phyloP scores from a whole-genome alignment of 2,797 vertebrate species.

The Loriculus beryllinus region DNA sequence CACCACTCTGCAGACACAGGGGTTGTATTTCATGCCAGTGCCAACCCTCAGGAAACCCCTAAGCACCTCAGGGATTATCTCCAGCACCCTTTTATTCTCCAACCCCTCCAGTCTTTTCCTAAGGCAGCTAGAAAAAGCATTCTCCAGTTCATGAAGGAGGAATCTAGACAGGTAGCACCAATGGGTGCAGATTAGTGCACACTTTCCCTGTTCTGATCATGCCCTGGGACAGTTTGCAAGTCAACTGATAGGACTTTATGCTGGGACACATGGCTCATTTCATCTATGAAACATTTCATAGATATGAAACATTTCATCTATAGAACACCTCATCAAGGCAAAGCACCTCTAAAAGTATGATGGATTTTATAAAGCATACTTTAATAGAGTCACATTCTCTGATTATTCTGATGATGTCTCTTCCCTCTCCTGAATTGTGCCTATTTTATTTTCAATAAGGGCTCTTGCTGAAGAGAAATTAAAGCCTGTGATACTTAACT shows the following conservation, averaged over 20 bases:
- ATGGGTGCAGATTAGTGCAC: rapidly evolving
- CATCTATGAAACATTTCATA: too few relatives aligned
- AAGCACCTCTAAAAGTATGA: not conserved
- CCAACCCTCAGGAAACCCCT: rapidly evolving
- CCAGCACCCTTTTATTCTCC: not conserved
- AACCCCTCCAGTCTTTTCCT: not conserved
- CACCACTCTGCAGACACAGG: not conserved
- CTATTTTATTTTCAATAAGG: not conserved
- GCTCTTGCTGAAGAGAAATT: not conserved
- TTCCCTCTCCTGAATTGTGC: not conserved
- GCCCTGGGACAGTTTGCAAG: too few relatives aligned
- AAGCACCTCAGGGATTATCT: not conserved
- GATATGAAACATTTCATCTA: too few relatives aligned
- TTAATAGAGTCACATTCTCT: not conserved
- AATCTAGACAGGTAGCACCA: too few relatives aligned
- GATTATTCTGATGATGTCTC: not conserved
- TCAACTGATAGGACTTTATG: not conserved
- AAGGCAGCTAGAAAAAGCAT: not conserved
- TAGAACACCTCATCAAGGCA: not conserved
- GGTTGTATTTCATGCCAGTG: rapidly evolving
- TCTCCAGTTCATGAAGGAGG: not conserved
- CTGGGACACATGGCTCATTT: not conserved
- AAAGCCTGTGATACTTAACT: not conserved
- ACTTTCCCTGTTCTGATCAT: not conserved
- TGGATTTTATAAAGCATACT: not conserved